Percentiles rank a stretch among this genome's conserved stretches.
phyloP scores from a whole-genome alignment of 1,140 invertebrate species.

The Psilanteris sp. region DNA sequence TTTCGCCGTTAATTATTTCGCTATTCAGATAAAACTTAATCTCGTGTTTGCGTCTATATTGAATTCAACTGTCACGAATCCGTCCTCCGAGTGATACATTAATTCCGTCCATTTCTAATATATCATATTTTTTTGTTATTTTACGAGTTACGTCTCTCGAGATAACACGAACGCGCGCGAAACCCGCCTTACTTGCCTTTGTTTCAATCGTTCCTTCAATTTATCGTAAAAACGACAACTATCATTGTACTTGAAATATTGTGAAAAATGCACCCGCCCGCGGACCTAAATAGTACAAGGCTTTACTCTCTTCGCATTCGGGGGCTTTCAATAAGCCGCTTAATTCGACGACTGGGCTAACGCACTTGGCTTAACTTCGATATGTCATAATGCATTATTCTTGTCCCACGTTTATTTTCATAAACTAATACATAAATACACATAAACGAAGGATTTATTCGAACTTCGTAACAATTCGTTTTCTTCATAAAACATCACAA shows the following conservation, averaged over 20 bases:
- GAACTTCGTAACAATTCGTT: too few relatives aligned
- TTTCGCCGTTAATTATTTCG: too few relatives aligned
- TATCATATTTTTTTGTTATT: slow-evolving; percentile 9
- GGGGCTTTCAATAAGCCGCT: slow-evolving; percentile 56
- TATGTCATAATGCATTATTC: slow-evolving; percentile 36
- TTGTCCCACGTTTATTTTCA: too few relatives aligned
- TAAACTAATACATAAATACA: too few relatives aligned
- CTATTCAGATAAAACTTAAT: too few relatives aligned
- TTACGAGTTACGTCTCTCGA: slow-evolving; percentile 14
- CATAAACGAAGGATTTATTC: too few relatives aligned
- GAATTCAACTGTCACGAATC: too few relatives aligned
- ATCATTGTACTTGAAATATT: slow-evolving; percentile 10
- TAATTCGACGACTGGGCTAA: slow-evolving; percentile 45
- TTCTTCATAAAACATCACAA: too few relatives aligned
- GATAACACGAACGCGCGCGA: not conserved
- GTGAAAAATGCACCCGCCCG: slow-evolving; percentile 35
- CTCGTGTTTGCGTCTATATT: too few relatives aligned
- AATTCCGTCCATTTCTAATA: too few relatives aligned
- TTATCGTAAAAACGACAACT: slow-evolving; percentile 13
- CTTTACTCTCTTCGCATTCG: slow-evolving; percentile 30
- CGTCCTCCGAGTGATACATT: too few relatives aligned
- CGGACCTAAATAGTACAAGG: slow-evolving; percentile 30
- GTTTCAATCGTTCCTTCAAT: not conserved
- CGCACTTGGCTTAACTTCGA: slow-evolving; percentile 37
- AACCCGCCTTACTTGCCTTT: slow-evolving; percentile 5